Evolutionary conservation across 2,888 invertebrate species (phyloP).

Genomic region (Spicauda simplicius): DNA sequence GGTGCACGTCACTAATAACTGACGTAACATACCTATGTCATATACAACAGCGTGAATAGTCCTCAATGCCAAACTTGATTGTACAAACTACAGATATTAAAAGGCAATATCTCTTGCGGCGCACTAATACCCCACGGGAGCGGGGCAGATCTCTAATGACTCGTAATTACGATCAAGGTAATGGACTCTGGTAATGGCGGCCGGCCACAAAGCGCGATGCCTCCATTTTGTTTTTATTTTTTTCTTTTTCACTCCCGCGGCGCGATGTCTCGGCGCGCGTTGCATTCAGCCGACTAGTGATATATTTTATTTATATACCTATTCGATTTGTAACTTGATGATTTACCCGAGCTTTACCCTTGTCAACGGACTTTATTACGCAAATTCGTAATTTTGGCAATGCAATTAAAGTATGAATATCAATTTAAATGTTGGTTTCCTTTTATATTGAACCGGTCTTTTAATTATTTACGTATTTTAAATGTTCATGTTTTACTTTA

Average conservation of each 20-base stretch:
- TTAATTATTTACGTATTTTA: background rate
- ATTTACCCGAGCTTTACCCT: constrained; percentile 3
- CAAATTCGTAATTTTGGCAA: constrained; percentile 9
- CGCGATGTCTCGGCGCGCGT: constrained; percentile 25
- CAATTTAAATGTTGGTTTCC: background rate
- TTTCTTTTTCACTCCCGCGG: constrained; percentile 46
- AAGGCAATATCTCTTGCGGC: constrained; percentile 65
- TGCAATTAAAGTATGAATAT: constrained; percentile 13
- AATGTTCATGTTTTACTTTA: background rate
- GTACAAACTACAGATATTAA: constrained; percentile 60
- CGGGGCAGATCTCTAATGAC: constrained; percentile 70
- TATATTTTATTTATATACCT: constrained; percentile 34
- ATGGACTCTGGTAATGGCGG: constrained; percentile 75
- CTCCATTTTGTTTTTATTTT: constrained; percentile 68
- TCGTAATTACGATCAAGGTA: constrained; percentile 76
- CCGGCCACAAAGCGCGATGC: constrained; percentile 66
- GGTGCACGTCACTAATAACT: background rate
- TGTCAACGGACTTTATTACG: constrained; percentile 13
- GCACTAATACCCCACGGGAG: constrained; percentile 64
- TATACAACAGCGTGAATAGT: constrained; percentile 2
- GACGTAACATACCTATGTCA: background rate
- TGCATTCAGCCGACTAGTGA: constrained; percentile 25
- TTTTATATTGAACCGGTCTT: background rate
- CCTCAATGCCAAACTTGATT: constrained; percentile 48
- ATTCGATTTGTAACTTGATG: constrained; percentile 19